Conservation (phyloP, 1,140 invertebrate species). For the Cydia amplana region DNA sequence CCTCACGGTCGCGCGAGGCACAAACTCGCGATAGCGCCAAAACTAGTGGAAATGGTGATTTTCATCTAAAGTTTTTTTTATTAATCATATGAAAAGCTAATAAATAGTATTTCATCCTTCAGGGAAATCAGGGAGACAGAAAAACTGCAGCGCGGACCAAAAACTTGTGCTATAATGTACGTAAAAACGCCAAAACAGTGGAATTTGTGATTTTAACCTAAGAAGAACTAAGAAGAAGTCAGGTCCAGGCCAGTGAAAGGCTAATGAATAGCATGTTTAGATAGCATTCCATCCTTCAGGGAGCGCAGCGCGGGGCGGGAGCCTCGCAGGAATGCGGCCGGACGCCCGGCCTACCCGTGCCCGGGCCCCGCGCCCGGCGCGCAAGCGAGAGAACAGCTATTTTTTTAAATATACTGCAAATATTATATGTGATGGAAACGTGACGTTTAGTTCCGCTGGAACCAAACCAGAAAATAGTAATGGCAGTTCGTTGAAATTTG, state of each 20-base stretch:
- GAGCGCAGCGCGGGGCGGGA: constrained; percentile 64
- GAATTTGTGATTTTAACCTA: neutral
- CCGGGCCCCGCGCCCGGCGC: constrained; percentile 33
- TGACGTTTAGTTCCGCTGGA: neutral
- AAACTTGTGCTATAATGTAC: too few relatives aligned
- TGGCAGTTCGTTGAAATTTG: neutral
- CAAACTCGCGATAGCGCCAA: neutral
- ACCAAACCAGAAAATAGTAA: too few relatives aligned
- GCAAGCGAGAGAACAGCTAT: constrained; percentile 34
- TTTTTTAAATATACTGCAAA: constrained; percentile 26
- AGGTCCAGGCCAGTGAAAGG: neutral
- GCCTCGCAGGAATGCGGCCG: constrained; percentile 73
- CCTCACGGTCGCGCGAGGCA: constrained; percentile 55
- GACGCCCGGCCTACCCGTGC: constrained; percentile 43
- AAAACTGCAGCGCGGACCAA: constrained; percentile 44
- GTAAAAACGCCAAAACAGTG: neutral
- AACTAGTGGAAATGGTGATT: neutral
- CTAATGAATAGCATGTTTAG: constrained; percentile 44
- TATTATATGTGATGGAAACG: constrained; percentile 18
- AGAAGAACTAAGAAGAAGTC: neutral
- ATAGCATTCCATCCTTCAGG: constrained; percentile 62
- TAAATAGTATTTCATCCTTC: constrained; percentile 55
- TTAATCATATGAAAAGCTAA: neutral
- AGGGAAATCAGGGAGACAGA: constrained; percentile 44
- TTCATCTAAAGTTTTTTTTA: neutral